Conservation (phyloP, 2,888 invertebrate genomes). For the Eilema depressum region DNA sequence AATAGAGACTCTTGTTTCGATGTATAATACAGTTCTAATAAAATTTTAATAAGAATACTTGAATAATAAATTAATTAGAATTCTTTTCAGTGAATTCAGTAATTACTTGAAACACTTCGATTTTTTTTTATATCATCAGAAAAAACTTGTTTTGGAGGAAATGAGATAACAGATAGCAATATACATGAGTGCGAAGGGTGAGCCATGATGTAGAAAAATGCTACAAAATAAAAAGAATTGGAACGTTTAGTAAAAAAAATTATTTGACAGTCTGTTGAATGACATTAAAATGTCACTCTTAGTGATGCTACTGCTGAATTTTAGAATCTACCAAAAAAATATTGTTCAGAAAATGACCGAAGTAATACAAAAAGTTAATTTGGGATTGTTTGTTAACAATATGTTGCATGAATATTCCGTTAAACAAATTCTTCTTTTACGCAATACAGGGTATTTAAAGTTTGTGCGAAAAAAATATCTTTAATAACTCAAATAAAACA, state of each 20-base stretch:
- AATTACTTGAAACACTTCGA: conserved; percentile 24
- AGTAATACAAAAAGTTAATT: too few relatives aligned
- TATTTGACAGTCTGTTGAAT: conserved; percentile 18
- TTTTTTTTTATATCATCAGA: conserved; percentile 39
- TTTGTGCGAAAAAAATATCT: too few relatives aligned
- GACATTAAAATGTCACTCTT: conserved; percentile 13
- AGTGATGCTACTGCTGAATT: conserved; percentile 2
- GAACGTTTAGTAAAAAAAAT: conserved; percentile 27
- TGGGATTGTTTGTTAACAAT: background rate
- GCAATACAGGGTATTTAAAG: too few relatives aligned
- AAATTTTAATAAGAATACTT: background rate
- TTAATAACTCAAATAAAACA: too few relatives aligned
- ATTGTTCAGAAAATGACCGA: background rate
- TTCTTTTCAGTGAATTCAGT: background rate
- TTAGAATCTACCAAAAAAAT: background rate
- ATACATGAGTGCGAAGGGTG: conserved; percentile 22
- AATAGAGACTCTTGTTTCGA: background rate
- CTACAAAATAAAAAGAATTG: conserved; percentile 43
- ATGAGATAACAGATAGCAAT: conserved; percentile 19
- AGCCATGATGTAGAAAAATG: conserved; percentile 43
- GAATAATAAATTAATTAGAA: conserved; percentile 10
- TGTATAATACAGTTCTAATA: background rate
- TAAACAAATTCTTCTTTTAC: too few relatives aligned
- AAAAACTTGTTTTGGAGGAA: conserved; percentile 32
- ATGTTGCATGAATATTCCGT: too few relatives aligned